These are phyloP conservation scores for Lophochroa leadbeateri DNA, from an alignment of 2,113 vertebrate genomes.

Conservation along the genomic window DNA sequence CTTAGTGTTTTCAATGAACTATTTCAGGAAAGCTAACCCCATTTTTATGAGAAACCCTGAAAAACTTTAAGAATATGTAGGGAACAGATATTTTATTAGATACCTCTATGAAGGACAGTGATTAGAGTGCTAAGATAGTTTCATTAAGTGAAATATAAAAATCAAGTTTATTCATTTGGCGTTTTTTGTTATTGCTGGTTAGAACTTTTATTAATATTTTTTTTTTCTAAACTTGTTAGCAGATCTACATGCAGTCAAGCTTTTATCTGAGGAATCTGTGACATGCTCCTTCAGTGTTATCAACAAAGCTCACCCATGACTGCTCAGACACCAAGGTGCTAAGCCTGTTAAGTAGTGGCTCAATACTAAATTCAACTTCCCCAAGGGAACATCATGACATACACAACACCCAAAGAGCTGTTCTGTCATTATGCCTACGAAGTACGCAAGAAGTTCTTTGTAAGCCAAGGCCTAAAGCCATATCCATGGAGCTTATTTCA, in stretches of 20 bases:
- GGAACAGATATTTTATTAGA: not conserved
- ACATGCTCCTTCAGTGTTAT: not conserved
- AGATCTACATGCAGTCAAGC: not conserved
- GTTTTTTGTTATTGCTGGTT: not conserved
- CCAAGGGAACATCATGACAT: not conserved
- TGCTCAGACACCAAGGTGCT: not conserved
- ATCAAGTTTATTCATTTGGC: not conserved
- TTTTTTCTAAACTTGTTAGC: not conserved
- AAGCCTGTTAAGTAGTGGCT: not conserved
- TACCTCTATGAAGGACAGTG: not conserved
- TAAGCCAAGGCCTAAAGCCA: not conserved
- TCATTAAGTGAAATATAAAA: not conserved
- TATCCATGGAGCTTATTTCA: not conserved
- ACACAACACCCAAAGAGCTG: not conserved
- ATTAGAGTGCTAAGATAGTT: not conserved
- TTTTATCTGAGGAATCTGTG: not conserved
- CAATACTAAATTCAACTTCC: slow-evolving; percentile 1
- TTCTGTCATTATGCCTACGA: not conserved
- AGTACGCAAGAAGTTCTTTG: not conserved
- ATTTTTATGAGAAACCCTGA: not conserved
- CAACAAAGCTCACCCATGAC: not conserved
- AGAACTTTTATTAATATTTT: not conserved
- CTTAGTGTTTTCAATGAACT: not conserved
- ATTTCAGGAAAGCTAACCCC: not conserved
- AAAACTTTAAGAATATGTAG: not conserved